Base-by-base conservation (phyloP, 1,140 invertebrate species). In the Parapsyche elsis region DNA sequence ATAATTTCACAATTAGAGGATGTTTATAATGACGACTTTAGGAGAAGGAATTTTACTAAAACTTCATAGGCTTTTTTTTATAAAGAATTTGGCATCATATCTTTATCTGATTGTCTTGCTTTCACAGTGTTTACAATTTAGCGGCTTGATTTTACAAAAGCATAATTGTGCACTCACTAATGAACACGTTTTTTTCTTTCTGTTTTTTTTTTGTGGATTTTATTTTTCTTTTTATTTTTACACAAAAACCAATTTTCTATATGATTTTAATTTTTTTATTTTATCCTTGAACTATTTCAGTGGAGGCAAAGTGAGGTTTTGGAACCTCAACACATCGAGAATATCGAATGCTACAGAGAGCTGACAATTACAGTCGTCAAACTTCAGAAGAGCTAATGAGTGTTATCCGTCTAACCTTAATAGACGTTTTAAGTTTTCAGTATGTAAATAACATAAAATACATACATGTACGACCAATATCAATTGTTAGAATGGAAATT, bases 261-360 rank as follows among this genome's bases (percentile, higher is more conserved):
- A 38, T 67, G 9, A 26, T 67, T 67, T 67, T 26, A 67, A 26
- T 67, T 67, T 67, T 67, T 67, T 26, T 67, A 9, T 71, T 76
- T 80, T 78, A 45, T 71, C 77, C 46, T 80, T 57, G 21, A 74
- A 80, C 46, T 49, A 64, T 79, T 83, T 74, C 81, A 83, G 82
- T 70, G 80, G 78, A 64, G 82, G 82, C 23, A 81, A 83, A 76
- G 82, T 83, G 78, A 81, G 78, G 64, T 83, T 83, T 81, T 83
- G 82, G 82, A 83, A 81, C 53, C 75, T 81, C 59, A 81, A 83
- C 61, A 70, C 74, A 10, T 78, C 80, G 26, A 83, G 79, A 67
- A 79, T 83, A 21, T 71, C 64, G 19, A 83, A 81, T 53, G 49
- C 76, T 5, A 16, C 26, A 24, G 80, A 80, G 16, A 83, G 82